These are phyloP conservation scores for Halcyon chelicuti DNA, from an alignment of 2,797 vertebrate genomes.

Conservation along the genomic window DNA sequence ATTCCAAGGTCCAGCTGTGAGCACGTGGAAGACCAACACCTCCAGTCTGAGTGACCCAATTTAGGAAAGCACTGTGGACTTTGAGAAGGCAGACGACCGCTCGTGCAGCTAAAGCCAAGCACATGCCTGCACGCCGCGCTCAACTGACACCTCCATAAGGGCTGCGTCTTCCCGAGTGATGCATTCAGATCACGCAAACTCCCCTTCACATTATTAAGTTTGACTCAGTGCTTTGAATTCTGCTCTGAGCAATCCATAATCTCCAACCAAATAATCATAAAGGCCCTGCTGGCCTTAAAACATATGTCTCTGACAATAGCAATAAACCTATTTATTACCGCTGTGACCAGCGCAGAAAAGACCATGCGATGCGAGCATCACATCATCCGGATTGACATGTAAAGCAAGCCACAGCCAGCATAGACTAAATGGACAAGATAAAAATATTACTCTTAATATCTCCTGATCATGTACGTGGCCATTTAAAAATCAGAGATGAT, in stretches of 20 bases:
- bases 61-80: background rate
- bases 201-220: conserved; percentile 29
- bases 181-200: background rate
- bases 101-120: background rate
- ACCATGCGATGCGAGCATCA: background rate
- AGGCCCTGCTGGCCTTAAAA: conserved; percentile 54
- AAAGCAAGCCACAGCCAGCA: background rate
- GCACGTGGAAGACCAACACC: background rate
- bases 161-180: background rate
- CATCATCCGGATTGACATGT: background rate
- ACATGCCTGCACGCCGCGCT: background rate
- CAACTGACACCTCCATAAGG: background rate
- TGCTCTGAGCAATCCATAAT: conserved; percentile 62
- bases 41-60: background rate
- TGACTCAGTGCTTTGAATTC: conserved; percentile 47
- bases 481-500: conserved; percentile 31
- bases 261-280: conserved; percentile 64
- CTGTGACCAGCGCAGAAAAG: conserved; percentile 33
- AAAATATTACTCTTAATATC: background rate
- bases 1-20: background rate
- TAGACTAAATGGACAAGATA: background rate
- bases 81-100: background rate
- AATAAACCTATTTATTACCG: conserved; percentile 68
- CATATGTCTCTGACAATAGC: conserved; percentile 67
- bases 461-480: conserved; percentile 28